phyloP scores from a whole-genome alignment of 2,888 invertebrate species.

The Dermolepida albohirtum region DNA sequence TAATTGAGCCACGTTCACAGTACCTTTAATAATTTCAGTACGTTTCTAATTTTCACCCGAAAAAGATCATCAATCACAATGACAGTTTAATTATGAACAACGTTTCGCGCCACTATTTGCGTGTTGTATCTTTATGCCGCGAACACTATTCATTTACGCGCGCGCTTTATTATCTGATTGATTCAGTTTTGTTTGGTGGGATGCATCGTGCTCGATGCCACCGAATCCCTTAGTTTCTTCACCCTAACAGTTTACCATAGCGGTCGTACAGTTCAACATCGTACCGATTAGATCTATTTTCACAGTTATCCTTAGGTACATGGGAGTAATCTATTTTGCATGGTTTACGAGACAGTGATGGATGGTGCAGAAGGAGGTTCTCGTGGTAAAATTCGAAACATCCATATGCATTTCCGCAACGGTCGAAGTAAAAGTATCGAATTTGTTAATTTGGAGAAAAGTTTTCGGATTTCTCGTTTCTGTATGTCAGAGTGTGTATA shows the following conservation, averaged over 20 bases:
- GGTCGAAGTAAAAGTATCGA: too few relatives aligned
- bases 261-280: background rate
- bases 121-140: constrained; percentile 25
- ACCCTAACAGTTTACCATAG: background rate
- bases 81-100: constrained; percentile 39
- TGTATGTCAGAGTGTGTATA: too few relatives aligned
- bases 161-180: constrained; percentile 51
- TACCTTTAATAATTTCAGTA: constrained; percentile 19
- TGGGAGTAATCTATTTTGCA: constrained; percentile 22
- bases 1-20: constrained; percentile 13
- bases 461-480: too few relatives aligned
- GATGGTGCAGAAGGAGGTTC: constrained; percentile 10
- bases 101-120: constrained; percentile 15
- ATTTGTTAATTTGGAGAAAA: background rate
- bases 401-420: constrained; percentile 33
- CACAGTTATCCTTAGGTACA: constrained; percentile 1
- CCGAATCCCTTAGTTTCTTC: background rate
- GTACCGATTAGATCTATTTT: constrained; percentile 22
- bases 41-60: constrained; percentile 22
- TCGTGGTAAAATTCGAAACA: constrained; percentile 13
- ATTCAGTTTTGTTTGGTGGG: constrained; percentile 49
- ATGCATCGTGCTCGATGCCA: constrained; percentile 15
- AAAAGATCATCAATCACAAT: constrained; percentile 36
- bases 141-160: constrained; percentile 48
- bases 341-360: constrained; percentile 24